Evolutionary conservation across 2,888 invertebrate genomes (phyloP).

Genomic region (Ormyrus rosae): DNA sequence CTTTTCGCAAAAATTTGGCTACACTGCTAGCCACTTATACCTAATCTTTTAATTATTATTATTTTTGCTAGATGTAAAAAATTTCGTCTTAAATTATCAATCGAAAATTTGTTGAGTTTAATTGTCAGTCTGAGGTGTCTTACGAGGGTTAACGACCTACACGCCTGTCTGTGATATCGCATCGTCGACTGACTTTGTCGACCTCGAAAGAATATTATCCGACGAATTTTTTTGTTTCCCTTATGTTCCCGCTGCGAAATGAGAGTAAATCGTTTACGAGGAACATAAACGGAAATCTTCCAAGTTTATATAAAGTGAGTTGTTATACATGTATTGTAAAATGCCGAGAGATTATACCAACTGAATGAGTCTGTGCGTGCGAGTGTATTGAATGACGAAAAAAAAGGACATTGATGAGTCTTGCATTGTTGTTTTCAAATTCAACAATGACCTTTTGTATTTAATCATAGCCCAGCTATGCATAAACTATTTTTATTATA

Average conservation of each 20-base stretch:
- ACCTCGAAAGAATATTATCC: constrained; percentile 45
- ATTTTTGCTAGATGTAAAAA: background rate
- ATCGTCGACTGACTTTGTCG: constrained; percentile 53
- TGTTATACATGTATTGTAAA: constrained; percentile 30
- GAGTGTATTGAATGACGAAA: constrained; percentile 3
- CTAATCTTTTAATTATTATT: no score
- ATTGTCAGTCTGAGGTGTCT: constrained; percentile 34
- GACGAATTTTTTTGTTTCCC: constrained; percentile 43
- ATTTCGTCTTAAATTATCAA: constrained; percentile 51
- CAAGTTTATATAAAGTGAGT: constrained; percentile 38
- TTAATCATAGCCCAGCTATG: background rate
- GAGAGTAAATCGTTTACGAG: constrained; percentile 20
- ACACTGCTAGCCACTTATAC: no score
- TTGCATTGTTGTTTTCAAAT: constrained; percentile 28
- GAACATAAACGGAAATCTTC: constrained; percentile 24
- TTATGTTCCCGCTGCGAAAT: constrained; percentile 20
- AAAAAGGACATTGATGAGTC: constrained; percentile 12
- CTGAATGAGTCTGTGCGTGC: constrained; percentile 1
- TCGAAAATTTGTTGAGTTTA: background rate
- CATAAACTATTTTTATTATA: constrained; percentile 23
- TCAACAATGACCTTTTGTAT: constrained; percentile 15
- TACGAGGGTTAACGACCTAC: constrained; percentile 47
- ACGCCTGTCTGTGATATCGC: constrained; percentile 70
- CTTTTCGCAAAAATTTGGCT: constrained; percentile 4
- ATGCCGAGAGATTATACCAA: constrained; percentile 31